Conservation (phyloP, 2,797 vertebrate species). For the Gymnothorax javanicus region DNA sequence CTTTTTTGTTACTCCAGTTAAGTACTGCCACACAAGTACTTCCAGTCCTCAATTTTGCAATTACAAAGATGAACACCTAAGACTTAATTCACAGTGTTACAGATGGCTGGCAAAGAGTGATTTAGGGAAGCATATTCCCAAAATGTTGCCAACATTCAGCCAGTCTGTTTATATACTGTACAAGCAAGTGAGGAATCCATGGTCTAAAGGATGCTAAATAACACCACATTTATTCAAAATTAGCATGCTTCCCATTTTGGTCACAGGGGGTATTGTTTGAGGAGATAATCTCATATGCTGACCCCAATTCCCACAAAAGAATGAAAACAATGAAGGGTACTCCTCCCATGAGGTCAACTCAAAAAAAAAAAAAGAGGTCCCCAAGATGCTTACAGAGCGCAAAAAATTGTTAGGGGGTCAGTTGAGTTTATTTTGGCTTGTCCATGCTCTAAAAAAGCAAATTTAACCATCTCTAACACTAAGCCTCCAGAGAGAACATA, state of each 20-base stretch:
- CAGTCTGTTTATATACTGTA: neutral
- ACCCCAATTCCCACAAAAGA: neutral
- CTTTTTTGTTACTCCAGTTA: neutral
- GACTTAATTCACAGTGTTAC: neutral
- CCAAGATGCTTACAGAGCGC: neutral
- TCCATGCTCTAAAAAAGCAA: neutral
- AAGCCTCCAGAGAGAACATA: neutral
- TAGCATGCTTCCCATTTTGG: neutral
- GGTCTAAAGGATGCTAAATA: neutral
- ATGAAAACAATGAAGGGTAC: neutral
- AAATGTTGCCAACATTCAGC: neutral
- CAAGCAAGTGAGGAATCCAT: neutral
- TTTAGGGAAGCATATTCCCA: neutral
- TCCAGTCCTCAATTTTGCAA: neutral
- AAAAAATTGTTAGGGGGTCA: neutral
- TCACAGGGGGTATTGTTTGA: neutral
- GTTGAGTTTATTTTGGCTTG: neutral
- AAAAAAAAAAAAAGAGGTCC: neutral
- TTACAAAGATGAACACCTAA: neutral
- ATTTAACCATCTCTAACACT: neutral
- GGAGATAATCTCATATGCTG: neutral
- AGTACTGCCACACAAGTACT: neutral
- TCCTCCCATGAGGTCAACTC: neutral
- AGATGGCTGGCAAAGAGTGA: neutral
- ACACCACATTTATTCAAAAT: neutral